phyloP scores from a whole-genome alignment of 2,113 vertebrate genomes.

The Pluvianellus socialis region DNA sequence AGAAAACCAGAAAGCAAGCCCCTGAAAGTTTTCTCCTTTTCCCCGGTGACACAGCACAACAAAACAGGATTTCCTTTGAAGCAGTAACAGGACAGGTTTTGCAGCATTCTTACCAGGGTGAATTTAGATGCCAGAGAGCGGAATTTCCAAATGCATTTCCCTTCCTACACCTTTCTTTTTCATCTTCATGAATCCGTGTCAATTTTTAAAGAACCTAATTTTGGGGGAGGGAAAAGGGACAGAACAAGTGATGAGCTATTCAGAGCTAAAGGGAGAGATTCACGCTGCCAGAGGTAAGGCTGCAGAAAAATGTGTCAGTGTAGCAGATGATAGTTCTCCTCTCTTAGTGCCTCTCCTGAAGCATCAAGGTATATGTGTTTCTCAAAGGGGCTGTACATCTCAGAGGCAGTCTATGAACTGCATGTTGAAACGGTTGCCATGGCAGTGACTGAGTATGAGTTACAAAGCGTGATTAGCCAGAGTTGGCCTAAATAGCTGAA shows the following conservation, averaged over 20 bases:
- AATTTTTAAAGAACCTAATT: constrained; percentile 39
- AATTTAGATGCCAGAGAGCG: constrained; percentile 13
- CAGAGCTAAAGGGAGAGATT: constrained; percentile 31
- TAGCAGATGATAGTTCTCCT: constrained; percentile 35
- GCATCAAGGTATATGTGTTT: constrained; percentile 50
- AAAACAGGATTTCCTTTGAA: constrained; percentile 3
- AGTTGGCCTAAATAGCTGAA: constrained; percentile 49
- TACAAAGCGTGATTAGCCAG: neutral
- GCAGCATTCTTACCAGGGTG: neutral
- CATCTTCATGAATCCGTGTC: constrained; percentile 42
- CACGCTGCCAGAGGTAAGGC: constrained; percentile 38
- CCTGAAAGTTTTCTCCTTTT: neutral
- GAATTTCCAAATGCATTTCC: constrained; percentile 34
- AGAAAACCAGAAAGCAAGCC: neutral
- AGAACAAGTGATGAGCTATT: constrained; percentile 47
- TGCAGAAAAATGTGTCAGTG: constrained; percentile 44
- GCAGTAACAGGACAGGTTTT: neutral
- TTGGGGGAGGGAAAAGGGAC: neutral
- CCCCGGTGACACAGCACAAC: neutral
- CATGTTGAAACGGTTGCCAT: constrained; percentile 37
- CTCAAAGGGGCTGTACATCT: neutral
- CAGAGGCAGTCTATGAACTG: neutral
- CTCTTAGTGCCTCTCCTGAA: constrained; percentile 36
- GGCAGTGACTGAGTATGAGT: constrained; percentile 20
- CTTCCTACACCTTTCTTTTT: constrained; percentile 41